These are phyloP conservation scores for Lithobates sylvaticus DNA, from an alignment of 2,797 vertebrate genomes.

Conservation along the genomic window DNA sequence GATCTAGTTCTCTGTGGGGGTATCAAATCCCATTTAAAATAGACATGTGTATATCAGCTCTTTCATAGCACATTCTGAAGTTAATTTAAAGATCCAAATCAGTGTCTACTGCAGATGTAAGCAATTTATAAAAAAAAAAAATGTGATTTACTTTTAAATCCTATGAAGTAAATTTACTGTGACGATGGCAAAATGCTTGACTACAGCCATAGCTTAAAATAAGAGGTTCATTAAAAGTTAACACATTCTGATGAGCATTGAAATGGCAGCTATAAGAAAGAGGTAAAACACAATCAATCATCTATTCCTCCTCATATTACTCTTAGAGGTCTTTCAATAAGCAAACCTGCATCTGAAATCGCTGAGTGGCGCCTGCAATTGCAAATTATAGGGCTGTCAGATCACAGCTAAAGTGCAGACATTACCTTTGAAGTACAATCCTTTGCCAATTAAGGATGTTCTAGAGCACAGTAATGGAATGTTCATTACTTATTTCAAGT, in stretches of 20 bases:
- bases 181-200: slow-evolving; percentile 41
- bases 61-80: slow-evolving; percentile 29
- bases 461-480: slow-evolving; percentile 53
- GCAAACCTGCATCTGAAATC: slow-evolving; percentile 54
- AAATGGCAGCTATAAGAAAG: slow-evolving; percentile 51
- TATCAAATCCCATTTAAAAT: slow-evolving; percentile 23
- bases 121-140: slow-evolving; percentile 35
- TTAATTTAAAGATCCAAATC: slow-evolving; percentile 37
- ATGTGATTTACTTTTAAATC: slow-evolving; percentile 35
- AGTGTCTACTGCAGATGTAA: slow-evolving; percentile 26
- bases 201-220: slow-evolving; percentile 41
- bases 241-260: slow-evolving; percentile 56
- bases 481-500: slow-evolving; percentile 51
- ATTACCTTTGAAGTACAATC: slow-evolving; percentile 56
- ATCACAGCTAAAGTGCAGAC: slow-evolving; percentile 58
- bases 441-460: slow-evolving; percentile 57
- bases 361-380: slow-evolving; percentile 52
- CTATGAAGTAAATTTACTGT: slow-evolving; percentile 39
- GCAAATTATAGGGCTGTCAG: slow-evolving; percentile 61
- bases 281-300: slow-evolving; percentile 60
- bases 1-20: not conserved
- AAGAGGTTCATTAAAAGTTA: slow-evolving; percentile 55
- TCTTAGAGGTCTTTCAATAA: slow-evolving; percentile 56
- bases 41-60: slow-evolving; percentile 27
- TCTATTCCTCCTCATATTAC: slow-evolving; percentile 59